Evolutionary conservation across 2,113 vertebrate species (phyloP), one percentile per base, ranked within the genome.

Genomic region (Connochaetes taurinus): DNA sequence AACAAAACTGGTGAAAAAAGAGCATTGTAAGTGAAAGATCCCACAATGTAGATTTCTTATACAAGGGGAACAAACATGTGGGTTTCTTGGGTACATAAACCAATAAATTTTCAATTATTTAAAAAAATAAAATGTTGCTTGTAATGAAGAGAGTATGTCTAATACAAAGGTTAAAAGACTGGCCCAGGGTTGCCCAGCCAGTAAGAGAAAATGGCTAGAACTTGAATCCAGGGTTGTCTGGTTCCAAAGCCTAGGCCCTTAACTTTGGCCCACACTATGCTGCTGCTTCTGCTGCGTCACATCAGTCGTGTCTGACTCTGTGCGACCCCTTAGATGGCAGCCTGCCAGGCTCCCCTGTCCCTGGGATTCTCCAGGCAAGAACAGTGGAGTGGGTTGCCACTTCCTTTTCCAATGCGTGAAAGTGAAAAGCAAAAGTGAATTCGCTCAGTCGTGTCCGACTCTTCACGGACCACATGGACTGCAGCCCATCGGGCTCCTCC

Each of bases 121-220:
- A 27, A 45, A 52, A 81, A 91, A 91, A 93, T 55, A 92, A 93
- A 97, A 50, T 87, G 7, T 93, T 80, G 81, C 43, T 87, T 91
- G 40, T 31, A 87, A 45, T 11, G 55, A 57, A 86, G 83, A 80
- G 8, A 92, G 31, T 91, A 23, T 31, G 5, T 47, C 47, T 83
- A 78, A 67, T 53, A 85, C 12, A 50, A 90, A 84, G 10, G 7
- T 88, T 60, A 89, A 88, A 55, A 57, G 45, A 74, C 43, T 90
- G 80, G 7, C 43, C 19, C n/a, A 52, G 62, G 7, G 2, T 55
- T 84, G 40, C 62, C 76, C 55, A 87, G 45, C 47, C 87, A 40
- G 76, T 86, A 62, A 92, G 16, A 67, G 29, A 9, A 96, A 87
- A 76, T 87, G 31, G 31, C 33, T 78, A 36, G 47, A 96, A 45